Percentiles rank a stretch among this genome's conserved stretches.
These are phyloP conservation scores for Cyrtorhinus lividipennis DNA, from an alignment of 1,140 invertebrate genomes.

Conservation along the genomic window DNA sequence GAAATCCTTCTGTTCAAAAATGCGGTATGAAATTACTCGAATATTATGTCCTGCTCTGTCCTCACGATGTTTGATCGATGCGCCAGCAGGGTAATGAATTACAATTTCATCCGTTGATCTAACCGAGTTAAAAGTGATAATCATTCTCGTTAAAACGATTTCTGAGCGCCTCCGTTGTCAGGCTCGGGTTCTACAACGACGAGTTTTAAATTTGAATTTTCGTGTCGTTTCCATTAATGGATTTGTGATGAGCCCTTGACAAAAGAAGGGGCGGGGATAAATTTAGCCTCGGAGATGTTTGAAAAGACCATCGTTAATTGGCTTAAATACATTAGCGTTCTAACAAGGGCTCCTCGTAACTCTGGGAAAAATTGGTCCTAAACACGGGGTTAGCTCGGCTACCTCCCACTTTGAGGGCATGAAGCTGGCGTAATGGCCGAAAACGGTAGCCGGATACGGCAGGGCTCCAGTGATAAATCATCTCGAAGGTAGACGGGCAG, in stretches of 20 bases:
- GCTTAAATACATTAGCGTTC: slow-evolving; percentile 1
- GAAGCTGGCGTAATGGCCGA: neutral
- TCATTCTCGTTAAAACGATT: too few species aligned
- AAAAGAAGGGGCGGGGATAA: neutral
- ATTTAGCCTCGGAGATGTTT: neutral
- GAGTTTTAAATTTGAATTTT: too few species aligned
- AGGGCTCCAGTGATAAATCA: slow-evolving; percentile 5
- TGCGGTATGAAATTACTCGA: too few species aligned
- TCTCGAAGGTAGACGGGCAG: neutral
- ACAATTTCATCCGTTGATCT: too few species aligned
- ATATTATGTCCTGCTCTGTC: too few species aligned
- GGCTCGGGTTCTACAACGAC: too few species aligned
- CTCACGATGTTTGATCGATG: too few species aligned
- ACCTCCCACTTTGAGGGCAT: neutral
- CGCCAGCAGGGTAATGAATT: too few species aligned
- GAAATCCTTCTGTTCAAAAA: too few species aligned
- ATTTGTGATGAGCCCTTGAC: neutral
- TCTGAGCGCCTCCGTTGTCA: too few species aligned
- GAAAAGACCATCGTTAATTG: neutral
- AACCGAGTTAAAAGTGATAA: too few species aligned
- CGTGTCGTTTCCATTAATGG: too few species aligned
- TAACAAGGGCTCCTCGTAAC: slow-evolving; percentile 2
- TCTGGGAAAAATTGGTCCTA: neutral
- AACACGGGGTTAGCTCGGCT: slow-evolving; percentile 4
- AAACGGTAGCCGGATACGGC: neutral